phyloP scores from a whole-genome alignment of 2,888 invertebrate species.

The Abrostola triplasia region DNA sequence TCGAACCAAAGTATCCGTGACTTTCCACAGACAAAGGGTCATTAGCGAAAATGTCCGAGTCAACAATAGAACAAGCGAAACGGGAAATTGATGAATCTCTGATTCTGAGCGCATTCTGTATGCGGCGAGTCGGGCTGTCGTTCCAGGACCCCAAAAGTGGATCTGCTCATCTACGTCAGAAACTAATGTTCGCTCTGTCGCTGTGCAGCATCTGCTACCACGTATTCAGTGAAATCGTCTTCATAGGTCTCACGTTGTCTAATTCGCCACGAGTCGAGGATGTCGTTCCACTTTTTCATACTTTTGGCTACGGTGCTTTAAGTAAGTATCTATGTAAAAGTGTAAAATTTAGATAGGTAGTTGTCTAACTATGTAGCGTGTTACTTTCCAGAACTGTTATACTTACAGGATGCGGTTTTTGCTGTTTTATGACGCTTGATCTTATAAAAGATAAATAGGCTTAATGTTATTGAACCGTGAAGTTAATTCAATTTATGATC shows the following conservation, averaged over 20 bases:
- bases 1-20: conserved; percentile 51
- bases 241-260: conserved; percentile 77
- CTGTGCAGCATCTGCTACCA: conserved; percentile 78
- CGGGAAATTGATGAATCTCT: conserved; percentile 77
- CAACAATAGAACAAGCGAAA: conserved; percentile 68
- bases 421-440: conserved; percentile 32
- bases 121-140: conserved; percentile 77
- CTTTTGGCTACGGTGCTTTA: conserved; percentile 82
- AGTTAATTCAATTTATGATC: no score
- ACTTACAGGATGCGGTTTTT: conserved; percentile 45
- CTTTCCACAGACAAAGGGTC: conserved; percentile 51
- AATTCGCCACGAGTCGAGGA: conserved; percentile 82
- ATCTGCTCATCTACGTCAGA: conserved; percentile 65
- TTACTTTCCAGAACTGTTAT: conserved; percentile 46
- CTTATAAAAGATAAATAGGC: conserved; percentile 32
- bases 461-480: no score
- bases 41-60: conserved; percentile 67
- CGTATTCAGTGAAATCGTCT: conserved; percentile 80
- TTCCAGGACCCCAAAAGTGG: conserved; percentile 66
- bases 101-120: conserved; percentile 72
- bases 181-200: conserved; percentile 71
- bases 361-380: conserved; percentile 39
- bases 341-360: conserved; percentile 37
- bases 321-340: conserved; percentile 71
- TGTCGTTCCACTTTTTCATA: conserved; percentile 83